phyloP scores from a whole-genome alignment of 2,113 vertebrate species.

The Pseudolaguvia tuberculata region DNA sequence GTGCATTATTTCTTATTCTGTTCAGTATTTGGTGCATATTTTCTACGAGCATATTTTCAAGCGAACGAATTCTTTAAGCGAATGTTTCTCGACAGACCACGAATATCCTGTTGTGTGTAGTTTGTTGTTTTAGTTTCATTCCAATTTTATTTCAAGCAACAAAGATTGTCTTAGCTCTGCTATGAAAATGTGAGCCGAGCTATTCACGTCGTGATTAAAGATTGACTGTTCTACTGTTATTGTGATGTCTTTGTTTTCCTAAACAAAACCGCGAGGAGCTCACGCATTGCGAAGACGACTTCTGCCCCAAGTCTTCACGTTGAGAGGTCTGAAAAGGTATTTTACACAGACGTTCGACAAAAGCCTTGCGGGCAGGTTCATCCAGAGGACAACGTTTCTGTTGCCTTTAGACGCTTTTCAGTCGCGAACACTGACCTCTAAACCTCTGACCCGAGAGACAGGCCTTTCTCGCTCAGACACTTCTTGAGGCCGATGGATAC shows the following conservation, averaged over 20 bases:
- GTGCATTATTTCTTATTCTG: conserved; percentile 42
- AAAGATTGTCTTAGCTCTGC: conserved; percentile 46
- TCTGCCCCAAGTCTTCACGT: conserved; percentile 82
- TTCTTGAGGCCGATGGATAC: conserved; percentile 58
- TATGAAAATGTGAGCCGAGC: conserved; percentile 53
- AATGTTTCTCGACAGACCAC: conserved; percentile 33
- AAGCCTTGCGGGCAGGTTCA: conserved; percentile 95
- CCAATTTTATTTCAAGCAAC: conserved; percentile 18
- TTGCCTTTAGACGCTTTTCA: conserved; percentile 90
- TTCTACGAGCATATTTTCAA: conserved; percentile 47
- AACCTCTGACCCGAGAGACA: conserved; percentile 97
- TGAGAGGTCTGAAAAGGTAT: conserved; percentile 93
- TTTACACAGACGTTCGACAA: conserved; percentile 94
- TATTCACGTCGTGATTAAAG: conserved; percentile 62
- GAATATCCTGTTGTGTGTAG: conserved; percentile 23
- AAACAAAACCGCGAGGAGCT: conserved; percentile 82
- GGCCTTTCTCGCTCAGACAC: conserved; percentile 75
- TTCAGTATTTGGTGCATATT: conserved; percentile 48
- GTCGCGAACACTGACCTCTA: conserved; percentile 95
- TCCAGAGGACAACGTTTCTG: conserved; percentile 94
- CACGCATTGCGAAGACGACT: conserved; percentile 81
- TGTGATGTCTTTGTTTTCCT: conserved; percentile 87
- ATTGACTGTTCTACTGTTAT: conserved; percentile 84
- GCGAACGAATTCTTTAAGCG: conserved; percentile 35
- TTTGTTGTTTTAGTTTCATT: conserved; percentile 47